Evolutionary conservation across 1,140 invertebrate genomes (phyloP).

Genomic region (Ruditapes philippinarum): DNA sequence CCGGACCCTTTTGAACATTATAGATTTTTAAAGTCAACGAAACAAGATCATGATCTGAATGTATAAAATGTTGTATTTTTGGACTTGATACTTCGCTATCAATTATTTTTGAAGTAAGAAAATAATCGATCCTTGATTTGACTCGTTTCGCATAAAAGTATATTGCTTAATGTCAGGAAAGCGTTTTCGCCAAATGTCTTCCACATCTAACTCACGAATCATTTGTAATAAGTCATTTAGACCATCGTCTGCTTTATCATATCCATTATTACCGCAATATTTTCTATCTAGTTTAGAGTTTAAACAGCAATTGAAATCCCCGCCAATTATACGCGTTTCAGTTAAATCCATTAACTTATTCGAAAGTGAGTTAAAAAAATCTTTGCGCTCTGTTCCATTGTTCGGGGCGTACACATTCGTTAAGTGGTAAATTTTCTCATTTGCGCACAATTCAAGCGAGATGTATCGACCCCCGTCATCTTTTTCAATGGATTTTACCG

Average conservation of each 20-base stretch:
- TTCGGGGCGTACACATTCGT: too few relatives aligned
- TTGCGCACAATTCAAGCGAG: too few relatives aligned
- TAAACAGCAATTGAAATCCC: not conserved
- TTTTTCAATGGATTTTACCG: too few relatives aligned
- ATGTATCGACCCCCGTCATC: too few relatives aligned
- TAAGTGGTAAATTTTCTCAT: too few relatives aligned
- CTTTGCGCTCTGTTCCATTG: not conserved
- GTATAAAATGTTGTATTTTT: slow-evolving; percentile 9
- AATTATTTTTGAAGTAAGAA: not conserved
- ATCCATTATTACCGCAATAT: not conserved
- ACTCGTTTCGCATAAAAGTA: not conserved
- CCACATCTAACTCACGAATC: not conserved
- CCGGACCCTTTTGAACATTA: not conserved
- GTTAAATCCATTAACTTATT: not conserved
- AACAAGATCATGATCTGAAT: not conserved
- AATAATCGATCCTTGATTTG: not conserved
- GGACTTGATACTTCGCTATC: not conserved
- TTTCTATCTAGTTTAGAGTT: too few relatives aligned
- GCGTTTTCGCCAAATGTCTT: slow-evolving; percentile 9
- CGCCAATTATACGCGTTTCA: not conserved
- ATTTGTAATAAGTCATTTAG: not conserved
- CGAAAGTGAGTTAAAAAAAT: not conserved
- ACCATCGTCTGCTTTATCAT: not conserved
- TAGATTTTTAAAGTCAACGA: not conserved
- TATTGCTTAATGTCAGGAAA: not conserved